Evolutionary conservation across 2,113 vertebrate genomes (phyloP).

Genomic region (Alligator sinensis): DNA sequence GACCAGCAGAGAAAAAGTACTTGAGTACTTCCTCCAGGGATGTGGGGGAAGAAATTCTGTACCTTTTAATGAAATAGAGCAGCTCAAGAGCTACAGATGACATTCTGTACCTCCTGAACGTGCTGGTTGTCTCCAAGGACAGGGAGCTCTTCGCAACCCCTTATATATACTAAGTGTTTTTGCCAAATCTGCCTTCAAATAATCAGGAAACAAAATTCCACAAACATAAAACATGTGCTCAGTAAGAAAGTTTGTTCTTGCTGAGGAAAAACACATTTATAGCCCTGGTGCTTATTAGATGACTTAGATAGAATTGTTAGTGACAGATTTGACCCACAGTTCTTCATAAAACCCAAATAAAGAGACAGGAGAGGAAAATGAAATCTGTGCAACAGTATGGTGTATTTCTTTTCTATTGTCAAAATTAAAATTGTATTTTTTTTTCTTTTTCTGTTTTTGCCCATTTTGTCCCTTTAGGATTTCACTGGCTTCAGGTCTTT

Average conservation of each 20-base stretch:
- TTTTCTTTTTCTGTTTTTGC: background rate
- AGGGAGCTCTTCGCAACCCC: background rate
- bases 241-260: background rate
- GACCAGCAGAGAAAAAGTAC: too few species aligned
- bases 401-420: background rate
- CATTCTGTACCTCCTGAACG: background rate
- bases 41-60: background rate
- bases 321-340: background rate
- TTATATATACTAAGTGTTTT: background rate
- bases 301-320: background rate
- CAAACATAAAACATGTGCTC: background rate
- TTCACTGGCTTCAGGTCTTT: background rate
- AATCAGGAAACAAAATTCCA: background rate
- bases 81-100: background rate
- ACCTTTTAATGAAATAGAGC: background rate
- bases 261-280: background rate
- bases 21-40: background rate
- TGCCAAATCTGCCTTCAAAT: background rate
- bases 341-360: background rate
- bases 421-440: background rate
- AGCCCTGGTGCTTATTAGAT: background rate
- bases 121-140: background rate
- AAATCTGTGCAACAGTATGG: background rate
- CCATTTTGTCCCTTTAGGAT: background rate
- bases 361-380: background rate